Evolutionary conservation across 2,113 vertebrate species (phyloP), one percentile per base, ranked within the genome.

Genomic region (Aphelocoma coerulescens): DNA sequence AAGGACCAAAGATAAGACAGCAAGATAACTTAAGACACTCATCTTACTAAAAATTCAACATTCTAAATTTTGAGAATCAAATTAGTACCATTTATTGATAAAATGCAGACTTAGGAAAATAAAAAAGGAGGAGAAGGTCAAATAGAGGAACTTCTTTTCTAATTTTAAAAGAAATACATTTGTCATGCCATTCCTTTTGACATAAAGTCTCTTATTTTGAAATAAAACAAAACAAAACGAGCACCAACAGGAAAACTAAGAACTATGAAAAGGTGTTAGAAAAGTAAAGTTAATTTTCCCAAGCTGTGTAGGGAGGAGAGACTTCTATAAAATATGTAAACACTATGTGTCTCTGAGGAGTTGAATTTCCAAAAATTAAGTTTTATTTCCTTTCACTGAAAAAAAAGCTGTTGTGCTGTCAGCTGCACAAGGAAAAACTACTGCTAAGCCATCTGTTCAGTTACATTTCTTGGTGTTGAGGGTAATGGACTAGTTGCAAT

Each of bases 101-200:
- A 75, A 44, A 59, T 26, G 5, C 2, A 24, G 15, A 16, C 6
- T 30, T 16, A n/a, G n/a, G n/a, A n/a, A n/a, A 24, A 37, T 19
- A 8, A 37, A 48, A 37, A 35, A 11, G 59, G 32, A 9, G 6
- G 30, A 75, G 2, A 6, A 43, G 4, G 3, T n/a, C 10, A 85
- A 72, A 35, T 2, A 63, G 11, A 27, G 18, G 16, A 73, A 0
- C 4, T 8, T 39, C 20, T 37, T 21, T 3, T 8, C 2, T 23
- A 3, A 9, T 68, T 85, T 80, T 8, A n/a, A 14, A 67, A 55
- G 1, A 67, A 72, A 43, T 10, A 10, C 18, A 11, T 88, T 71
- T 48, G 4, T 26, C 9, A 30, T 43, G 5, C 16, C 35, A n/a
- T 18, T 78, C 6, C 1, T 83, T 79, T 76, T 58, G 11, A 57